Conservation (phyloP, 2,113 vertebrate genomes). For the Psilopogon haemacephalus region DNA sequence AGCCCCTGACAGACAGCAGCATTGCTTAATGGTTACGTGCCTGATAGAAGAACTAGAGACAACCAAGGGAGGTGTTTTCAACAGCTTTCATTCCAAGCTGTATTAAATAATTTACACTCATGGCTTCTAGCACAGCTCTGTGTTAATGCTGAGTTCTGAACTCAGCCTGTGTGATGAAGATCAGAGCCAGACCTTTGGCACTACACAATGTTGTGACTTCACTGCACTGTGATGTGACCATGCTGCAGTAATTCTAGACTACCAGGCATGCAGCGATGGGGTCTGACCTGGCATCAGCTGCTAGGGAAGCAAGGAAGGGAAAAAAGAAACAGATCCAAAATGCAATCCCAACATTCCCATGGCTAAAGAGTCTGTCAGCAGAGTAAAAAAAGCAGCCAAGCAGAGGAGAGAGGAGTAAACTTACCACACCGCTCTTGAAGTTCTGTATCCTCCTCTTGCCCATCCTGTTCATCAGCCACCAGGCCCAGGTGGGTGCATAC, state of each 20-base stretch:
- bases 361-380: not conserved
- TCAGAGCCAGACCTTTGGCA: not conserved
- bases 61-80: not conserved
- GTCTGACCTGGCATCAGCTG: not conserved
- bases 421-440: conserved; percentile 88
- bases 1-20: not conserved
- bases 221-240: not conserved
- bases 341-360: not conserved
- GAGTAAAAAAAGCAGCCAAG: not conserved
- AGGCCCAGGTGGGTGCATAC: conserved; percentile 86
- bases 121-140: not conserved
- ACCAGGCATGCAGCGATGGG: rapidly evolving
- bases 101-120: not conserved
- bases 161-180: rapidly evolving
- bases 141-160: rapidly evolving
- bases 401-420: not conserved
- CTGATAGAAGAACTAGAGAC: not conserved
- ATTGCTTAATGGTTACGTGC: rapidly evolving
- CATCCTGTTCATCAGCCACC: conserved; percentile 77
- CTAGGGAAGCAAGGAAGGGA: not conserved
- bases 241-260: not conserved
- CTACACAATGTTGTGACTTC: rapidly evolving
- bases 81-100: not conserved
- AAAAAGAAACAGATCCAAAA: not conserved
- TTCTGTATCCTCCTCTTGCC: conserved; percentile 86